phyloP scores from a whole-genome alignment of 2,888 invertebrate genomes.

The Trichopoda pennipes region DNA sequence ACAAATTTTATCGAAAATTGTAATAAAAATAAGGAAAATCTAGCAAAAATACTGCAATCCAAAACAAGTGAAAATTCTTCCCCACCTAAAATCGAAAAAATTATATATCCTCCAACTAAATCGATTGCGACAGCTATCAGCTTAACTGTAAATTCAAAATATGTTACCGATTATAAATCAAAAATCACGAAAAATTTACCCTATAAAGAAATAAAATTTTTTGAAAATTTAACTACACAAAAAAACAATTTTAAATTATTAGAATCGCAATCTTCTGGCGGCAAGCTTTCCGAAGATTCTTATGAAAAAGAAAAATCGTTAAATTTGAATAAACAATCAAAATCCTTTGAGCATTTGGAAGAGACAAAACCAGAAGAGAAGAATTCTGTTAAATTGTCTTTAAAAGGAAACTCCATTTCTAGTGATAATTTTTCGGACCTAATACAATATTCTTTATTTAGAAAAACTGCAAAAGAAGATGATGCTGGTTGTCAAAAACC shows the following conservation, averaged over 20 bases:
- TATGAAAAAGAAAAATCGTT: background rate
- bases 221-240: slow-evolving; percentile 24
- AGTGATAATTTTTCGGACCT: slow-evolving; percentile 13
- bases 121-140: background rate
- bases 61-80: background rate
- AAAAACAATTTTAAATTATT: background rate
- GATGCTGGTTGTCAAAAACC: background rate
- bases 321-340: background rate
- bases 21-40: background rate
- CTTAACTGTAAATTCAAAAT: slow-evolving; percentile 35
- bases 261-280: no score
- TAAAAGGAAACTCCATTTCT: background rate
- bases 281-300: background rate
- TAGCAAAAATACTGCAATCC: background rate
- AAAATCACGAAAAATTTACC: slow-evolving; percentile 33
- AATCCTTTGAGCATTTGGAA: slow-evolving; percentile 20
- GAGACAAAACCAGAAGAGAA: no score
- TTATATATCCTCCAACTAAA: no score
- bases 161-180: slow-evolving; percentile 34
- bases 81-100: no score
- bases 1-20: background rate
- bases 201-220: background rate
- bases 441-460: slow-evolving; percentile 22
- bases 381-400: background rate
- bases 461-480: background rate